Percentiles rank a stretch among this genome's conserved stretches.
Conservation (phyloP, 2,888 invertebrate species). For the Athetis lepigone region DNA sequence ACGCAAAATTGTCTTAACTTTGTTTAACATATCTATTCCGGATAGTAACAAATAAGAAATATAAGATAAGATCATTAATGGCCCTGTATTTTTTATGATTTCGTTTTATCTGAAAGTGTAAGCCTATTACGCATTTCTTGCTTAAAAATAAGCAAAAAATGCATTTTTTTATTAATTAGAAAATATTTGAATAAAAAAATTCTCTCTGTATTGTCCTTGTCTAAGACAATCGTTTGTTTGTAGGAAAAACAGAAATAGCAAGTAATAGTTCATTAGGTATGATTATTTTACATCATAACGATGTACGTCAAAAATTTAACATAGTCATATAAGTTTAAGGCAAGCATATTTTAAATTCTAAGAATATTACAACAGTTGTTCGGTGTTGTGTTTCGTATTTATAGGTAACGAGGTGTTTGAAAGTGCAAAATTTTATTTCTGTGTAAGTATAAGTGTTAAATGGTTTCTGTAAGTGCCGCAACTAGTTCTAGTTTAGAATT, state of each 20-base stretch:
- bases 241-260: slow-evolving; percentile 36
- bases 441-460: slow-evolving; percentile 27
- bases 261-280: slow-evolving; percentile 53
- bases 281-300: slow-evolving; percentile 53
- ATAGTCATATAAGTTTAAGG: slow-evolving; percentile 70
- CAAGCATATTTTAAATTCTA: slow-evolving; percentile 81
- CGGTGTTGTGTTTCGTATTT: slow-evolving; percentile 82
- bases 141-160: too few species aligned
- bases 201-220: too few species aligned
- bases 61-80: too few species aligned
- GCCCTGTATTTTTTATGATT: too few species aligned
- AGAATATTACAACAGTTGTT: slow-evolving; percentile 82
- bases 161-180: too few species aligned
- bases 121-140: too few species aligned
- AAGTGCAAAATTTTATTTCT: slow-evolving; percentile 54
- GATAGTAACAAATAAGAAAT: too few species aligned
- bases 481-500: slow-evolving; percentile 1
- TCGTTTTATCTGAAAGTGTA: too few species aligned
- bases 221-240: too few species aligned
- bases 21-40: too few species aligned
- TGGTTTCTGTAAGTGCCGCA: background rate
- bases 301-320: slow-evolving; percentile 61
- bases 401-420: slow-evolving; percentile 68
- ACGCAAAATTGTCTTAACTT: too few species aligned
- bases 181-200: too few species aligned